Conservation (phyloP, 2,888 invertebrate genomes). For the Lithophane semibrunnea region DNA sequence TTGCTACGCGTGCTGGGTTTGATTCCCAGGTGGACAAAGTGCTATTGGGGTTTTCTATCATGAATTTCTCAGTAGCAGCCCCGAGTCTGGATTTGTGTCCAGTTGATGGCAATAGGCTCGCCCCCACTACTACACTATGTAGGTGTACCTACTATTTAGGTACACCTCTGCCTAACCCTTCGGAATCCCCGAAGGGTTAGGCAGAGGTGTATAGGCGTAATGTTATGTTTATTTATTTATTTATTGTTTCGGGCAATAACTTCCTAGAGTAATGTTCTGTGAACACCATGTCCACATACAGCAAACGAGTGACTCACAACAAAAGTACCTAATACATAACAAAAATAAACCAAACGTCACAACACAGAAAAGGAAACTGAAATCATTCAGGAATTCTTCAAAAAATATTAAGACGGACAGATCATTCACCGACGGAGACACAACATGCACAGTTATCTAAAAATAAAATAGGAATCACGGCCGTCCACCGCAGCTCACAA, state of each 20-base stretch:
- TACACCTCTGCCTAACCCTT: neutral
- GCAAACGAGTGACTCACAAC: constrained; percentile 27
- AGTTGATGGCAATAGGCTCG: neutral
- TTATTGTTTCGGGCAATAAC: neutral
- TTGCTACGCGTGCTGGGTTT: neutral
- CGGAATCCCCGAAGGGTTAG: too few relatives aligned
- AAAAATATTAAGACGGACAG: constrained; percentile 69
- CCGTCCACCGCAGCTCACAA: constrained; percentile 65
- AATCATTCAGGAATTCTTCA: constrained; percentile 64
- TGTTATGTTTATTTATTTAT: neutral
- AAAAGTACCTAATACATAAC: constrained; percentile 17
- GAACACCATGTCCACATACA: constrained; percentile 8
- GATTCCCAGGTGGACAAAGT: neutral
- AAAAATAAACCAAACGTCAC: constrained; percentile 53
- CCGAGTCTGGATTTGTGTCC: neutral
- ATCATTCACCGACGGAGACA: constrained; percentile 77
- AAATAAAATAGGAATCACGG: constrained; percentile 82
- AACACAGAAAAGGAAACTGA: constrained; percentile 60
- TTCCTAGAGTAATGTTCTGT: too few relatives aligned
- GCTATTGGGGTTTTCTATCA: neutral
- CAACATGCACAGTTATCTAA: constrained; percentile 82
- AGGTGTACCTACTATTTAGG: neutral
- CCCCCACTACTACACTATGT: neutral
- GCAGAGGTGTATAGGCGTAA: neutral
- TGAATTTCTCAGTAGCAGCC: neutral